These are phyloP conservation scores for Pterocles burchelli DNA, from an alignment of 2,113 vertebrate species.

Conservation along the genomic window DNA sequence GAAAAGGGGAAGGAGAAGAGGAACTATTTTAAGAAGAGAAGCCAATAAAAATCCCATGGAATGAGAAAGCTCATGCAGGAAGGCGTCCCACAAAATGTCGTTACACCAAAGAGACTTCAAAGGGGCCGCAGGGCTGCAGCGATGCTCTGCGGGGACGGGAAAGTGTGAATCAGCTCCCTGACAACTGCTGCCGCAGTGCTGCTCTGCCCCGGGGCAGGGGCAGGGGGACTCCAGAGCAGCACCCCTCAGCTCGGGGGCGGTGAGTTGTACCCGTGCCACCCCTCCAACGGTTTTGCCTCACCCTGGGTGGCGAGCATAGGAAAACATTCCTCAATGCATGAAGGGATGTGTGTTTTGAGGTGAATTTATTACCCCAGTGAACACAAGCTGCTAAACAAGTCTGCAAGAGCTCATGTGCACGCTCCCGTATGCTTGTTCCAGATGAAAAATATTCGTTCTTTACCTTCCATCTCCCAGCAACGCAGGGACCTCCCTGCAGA, in stretches of 20 bases:
- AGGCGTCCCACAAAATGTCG: not conserved
- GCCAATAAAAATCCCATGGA: not conserved
- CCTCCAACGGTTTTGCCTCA: not conserved
- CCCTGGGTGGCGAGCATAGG: not conserved
- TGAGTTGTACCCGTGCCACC: not conserved
- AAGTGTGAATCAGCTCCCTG: not conserved
- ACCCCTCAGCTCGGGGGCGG: fast-evolving
- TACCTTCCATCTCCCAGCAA: not conserved
- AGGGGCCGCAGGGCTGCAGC: not conserved
- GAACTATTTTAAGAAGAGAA: not conserved
- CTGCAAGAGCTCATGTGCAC: not conserved
- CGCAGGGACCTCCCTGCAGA: not conserved
- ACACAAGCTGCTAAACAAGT: not conserved
- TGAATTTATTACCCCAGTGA: not conserved
- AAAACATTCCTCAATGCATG: not conserved
- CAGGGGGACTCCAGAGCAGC: not conserved
- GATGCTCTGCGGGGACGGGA: not conserved
- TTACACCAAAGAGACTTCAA: not conserved
- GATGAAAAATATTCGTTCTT: not conserved
- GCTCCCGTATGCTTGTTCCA: not conserved
- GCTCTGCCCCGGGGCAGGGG: not conserved
- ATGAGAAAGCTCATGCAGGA: not conserved
- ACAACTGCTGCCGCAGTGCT: not conserved
- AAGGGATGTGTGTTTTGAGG: not conserved
- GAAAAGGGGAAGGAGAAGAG: not conserved